These are phyloP conservation scores for Lagenorhynchus albirostris DNA, from an alignment of 2,113 vertebrate species.

Conservation along the genomic window DNA sequence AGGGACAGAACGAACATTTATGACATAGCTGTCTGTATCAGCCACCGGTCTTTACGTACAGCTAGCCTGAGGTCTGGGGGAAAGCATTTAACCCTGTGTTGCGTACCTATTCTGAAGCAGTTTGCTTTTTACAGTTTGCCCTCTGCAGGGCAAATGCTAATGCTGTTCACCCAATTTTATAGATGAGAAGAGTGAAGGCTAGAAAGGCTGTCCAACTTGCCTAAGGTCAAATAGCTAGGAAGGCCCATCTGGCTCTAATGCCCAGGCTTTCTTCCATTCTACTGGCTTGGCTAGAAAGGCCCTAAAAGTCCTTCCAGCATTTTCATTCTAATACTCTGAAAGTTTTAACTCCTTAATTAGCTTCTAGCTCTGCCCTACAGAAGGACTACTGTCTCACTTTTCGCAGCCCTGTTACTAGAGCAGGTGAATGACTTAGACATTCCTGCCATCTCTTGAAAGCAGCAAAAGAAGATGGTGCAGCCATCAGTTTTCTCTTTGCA, in stretches of 20 bases:
- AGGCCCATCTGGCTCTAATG: slow-evolving; percentile 24
- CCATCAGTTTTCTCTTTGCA: neutral
- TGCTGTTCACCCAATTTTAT: neutral
- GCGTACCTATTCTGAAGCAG: neutral
- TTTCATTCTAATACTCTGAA: neutral
- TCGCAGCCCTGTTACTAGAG: neutral
- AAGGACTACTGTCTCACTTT: neutral
- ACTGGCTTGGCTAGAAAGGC: neutral
- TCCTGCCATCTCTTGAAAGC: neutral
- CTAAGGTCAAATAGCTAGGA: slow-evolving; percentile 41
- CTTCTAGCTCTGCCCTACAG: neutral
- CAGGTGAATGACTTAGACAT: neutral
- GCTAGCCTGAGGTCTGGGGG: neutral
- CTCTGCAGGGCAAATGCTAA: slow-evolving; percentile 34
- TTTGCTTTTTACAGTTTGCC: slow-evolving; percentile 20
- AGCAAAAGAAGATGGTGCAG: neutral
- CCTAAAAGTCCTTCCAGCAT: neutral
- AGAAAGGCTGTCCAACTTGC: neutral
- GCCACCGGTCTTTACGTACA: neutral
- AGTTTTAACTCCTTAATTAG: neutral
- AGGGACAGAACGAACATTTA: neutral
- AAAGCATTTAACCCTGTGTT: neutral
- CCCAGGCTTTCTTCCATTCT: slow-evolving; percentile 17
- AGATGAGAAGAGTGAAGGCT: slow-evolving; percentile 23
- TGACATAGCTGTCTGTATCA: neutral